Percentiles rank a stretch among this genome's conserved stretches.
Conservation (phyloP, 2,888 invertebrate genomes). For the Cabera pusaria region DNA sequence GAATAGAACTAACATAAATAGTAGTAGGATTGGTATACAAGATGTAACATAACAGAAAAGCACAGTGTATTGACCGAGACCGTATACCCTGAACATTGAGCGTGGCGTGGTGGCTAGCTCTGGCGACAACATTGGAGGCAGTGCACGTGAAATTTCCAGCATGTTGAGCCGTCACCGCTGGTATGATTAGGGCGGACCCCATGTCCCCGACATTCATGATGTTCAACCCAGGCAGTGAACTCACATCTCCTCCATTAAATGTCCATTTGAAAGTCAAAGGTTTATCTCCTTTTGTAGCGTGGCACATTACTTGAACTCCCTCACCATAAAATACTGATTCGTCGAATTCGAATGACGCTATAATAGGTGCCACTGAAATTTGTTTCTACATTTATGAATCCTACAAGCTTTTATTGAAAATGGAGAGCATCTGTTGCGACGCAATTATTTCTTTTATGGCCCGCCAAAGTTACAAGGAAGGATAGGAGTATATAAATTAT, state of each 20-base stretch:
- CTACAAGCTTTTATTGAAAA: slow-evolving; percentile 11
- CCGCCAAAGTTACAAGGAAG: slow-evolving; percentile 76
- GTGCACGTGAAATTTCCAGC: slow-evolving; percentile 88
- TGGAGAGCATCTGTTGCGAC: slow-evolving; percentile 4
- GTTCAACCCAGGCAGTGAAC: slow-evolving; percentile 83
- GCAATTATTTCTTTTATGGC: slow-evolving; percentile 50
- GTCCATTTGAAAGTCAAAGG: slow-evolving; percentile 90
- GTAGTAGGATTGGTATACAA: slow-evolving; percentile 28
- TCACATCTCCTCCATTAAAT: slow-evolving; percentile 85
- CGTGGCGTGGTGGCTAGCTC: slow-evolving; percentile 82
- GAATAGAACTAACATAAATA: slow-evolving; percentile 12
- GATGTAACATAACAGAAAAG: slow-evolving; percentile 55
- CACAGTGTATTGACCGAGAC: slow-evolving; percentile 57
- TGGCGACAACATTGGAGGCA: slow-evolving; percentile 85
- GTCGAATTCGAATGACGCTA: slow-evolving; percentile 84
- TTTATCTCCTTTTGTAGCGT: slow-evolving; percentile 86
- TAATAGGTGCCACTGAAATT: slow-evolving; percentile 83
- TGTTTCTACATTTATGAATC: slow-evolving; percentile 28
- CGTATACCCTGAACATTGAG: slow-evolving; percentile 86
- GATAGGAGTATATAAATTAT: slow-evolving; percentile 32
- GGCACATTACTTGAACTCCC: slow-evolving; percentile 83
- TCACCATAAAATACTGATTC: slow-evolving; percentile 82
- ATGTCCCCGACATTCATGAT: slow-evolving; percentile 86
- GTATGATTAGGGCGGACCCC: slow-evolving; percentile 87
- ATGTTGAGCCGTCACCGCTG: slow-evolving; percentile 87